phyloP scores from a whole-genome alignment of 2,888 invertebrate species.

The Germaria angustata region DNA sequence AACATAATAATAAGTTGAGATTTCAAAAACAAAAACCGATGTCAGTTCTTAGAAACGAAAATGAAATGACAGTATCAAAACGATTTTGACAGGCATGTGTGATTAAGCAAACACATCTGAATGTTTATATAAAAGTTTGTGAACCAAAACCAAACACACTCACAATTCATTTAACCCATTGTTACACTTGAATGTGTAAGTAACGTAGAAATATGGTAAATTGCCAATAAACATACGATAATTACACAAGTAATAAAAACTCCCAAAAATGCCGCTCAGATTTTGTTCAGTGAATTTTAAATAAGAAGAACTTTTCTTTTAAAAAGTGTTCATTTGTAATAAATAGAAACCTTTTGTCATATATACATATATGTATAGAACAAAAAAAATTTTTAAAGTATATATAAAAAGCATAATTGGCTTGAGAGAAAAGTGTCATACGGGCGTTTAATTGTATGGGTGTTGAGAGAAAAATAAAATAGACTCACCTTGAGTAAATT shows the following conservation, averaged over 20 bases:
- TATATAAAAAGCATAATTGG: too few relatives aligned
- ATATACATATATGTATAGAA: too few relatives aligned
- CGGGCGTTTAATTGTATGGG: too few relatives aligned
- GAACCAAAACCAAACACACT: not conserved
- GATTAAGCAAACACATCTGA: not conserved
- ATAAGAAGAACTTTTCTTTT: not conserved
- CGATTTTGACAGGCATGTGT: not conserved
- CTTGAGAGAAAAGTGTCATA: too few relatives aligned
- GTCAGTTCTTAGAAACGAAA: not conserved
- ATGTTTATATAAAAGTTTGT: not conserved
- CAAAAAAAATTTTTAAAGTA: too few relatives aligned
- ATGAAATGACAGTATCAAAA: not conserved
- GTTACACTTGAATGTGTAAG: not conserved
- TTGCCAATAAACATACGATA: not conserved
- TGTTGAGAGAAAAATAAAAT: too few relatives aligned
- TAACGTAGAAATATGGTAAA: not conserved
- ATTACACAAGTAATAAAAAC: not conserved
- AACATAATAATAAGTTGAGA: conserved; percentile 17
- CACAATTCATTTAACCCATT: not conserved
- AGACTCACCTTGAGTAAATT: too few relatives aligned
- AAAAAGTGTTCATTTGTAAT: too few relatives aligned
- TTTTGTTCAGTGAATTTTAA: not conserved
- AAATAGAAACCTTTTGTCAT: too few relatives aligned
- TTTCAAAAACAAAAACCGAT: not conserved
- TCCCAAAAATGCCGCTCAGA: not conserved